Evolutionary conservation across 2,888 invertebrate genomes (phyloP), one percentile per base, ranked within the genome.

Genomic region (Chaitophorus viminalis): DNA sequence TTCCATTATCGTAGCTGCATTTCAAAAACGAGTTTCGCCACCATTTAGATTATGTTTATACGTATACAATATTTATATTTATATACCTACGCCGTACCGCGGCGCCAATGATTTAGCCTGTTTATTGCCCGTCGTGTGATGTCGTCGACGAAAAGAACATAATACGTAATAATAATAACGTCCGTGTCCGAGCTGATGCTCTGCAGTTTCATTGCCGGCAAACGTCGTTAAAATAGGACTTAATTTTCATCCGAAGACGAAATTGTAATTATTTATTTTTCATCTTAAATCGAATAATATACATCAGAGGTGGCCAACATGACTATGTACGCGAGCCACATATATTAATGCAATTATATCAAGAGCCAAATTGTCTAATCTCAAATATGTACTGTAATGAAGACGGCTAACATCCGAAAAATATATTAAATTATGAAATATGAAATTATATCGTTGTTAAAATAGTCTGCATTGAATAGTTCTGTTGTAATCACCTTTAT

Each of bases 21-120:
- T 82, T 70, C 33, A 29, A 75, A 83, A 83, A 83, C 83, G 74
- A 60, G 83, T 83, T 83, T 60, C 72, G 83, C 74, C 83, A 75
- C 74, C 46, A 46, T 68, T 70, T 68, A 29, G 46, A 1, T 18
- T 18, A 52, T 31, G 31, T 33, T 33, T 6, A 33, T 33, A 52
- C 25, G 8, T 60, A 65, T n/a, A 9, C 36, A 14, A 29, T 39
- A n/a, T n/a, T n/a, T n/a, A n/a, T n/a, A n/a, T n/a, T n/a, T n/a
- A 11, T 11, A 25, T 72, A 46, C 46, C 46, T 31, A 33, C 31
- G 52, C 65, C 52, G 46, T 46, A 11, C 46, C n/a, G 82, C 52
- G 82, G 54, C 72, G 74, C 82, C 54, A 75, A 83, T 60, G 60
- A 83, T 83, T 83, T 60, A 75, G 60, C 29, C 83, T 75, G 74